Evolutionary conservation across 2,113 vertebrate species (phyloP), one percentile per base, ranked within the genome.

Genomic region (Columba livia): DNA sequence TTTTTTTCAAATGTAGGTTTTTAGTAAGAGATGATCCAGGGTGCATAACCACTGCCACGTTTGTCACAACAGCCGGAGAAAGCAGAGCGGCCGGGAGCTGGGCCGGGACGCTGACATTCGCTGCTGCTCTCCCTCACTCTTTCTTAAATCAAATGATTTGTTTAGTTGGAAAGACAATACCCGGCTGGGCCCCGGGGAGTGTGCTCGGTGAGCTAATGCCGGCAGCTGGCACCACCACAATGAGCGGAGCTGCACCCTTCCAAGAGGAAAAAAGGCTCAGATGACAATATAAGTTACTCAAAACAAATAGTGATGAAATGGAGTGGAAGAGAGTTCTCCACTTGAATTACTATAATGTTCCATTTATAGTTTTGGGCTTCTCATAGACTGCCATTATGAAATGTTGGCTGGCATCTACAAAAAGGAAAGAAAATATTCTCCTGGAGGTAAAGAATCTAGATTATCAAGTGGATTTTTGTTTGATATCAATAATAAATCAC

Each of bases 161-260:
- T 96, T 97, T 95, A 64, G 72, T 71, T 96, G 94, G 96, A 96
- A 96, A 97, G 84, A 74, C 47, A 93, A 94, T 89, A 62, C 86
- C 54, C 9, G 2, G 36, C 89, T 48, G 80, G 90, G 71, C 90
- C 93, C 29, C 42, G 24, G 79, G 75, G 58, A 90, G 88, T 2
- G 31, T 7, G 24, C 90, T 71, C 71, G 6, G 75, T 54, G 93
- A 93, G 90, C 95, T 93, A 48, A 83, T 47, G 67, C 85, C 69
- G 89, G 95, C 90, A 94, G 95, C 89, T 96, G 96, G 96, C 93
- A 95, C 20, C 56, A 84, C 88, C 92, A 85, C 72, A 70, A 25
- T 47, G 84, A 96, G 92, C 40, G 8, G 48, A 71, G 61, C 88
- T 97, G 94, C 69, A 85, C 84, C 90, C 88, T 90, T 97, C 93